Evolutionary conservation across 2,888 invertebrate species (phyloP), one percentile per base, ranked within the genome.

Genomic region (Cryptus armator): DNA sequence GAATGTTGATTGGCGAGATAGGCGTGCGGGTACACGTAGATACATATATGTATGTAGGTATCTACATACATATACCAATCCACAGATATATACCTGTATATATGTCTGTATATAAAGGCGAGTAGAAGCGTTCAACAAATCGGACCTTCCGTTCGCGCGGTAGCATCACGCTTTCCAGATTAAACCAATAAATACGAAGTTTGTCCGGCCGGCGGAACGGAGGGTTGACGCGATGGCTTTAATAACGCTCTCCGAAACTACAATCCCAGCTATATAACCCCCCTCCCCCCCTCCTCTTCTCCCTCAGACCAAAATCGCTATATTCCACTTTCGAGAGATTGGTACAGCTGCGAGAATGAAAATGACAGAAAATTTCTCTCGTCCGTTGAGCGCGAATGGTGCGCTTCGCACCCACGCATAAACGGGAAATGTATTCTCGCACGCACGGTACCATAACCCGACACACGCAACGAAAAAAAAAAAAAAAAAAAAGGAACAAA

Each of bases 1-100:
- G 91, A 92, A 92, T 91, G 91, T 91, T 91, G 92, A 92, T 92
- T 91, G 90, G 89, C 89, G 87, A 91, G 90, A 91, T 91, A 91
- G 79, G 86, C 85, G 83, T 82, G 82, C 71, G 68, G 76, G 68
- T 56, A 53, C 43, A 48, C 32, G 43, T 37, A 46, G 29, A 24
- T 43, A 59, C n/a, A n/a, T 43, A 14, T 62, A 46, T 66, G 53
- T 32, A 62, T 14, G 12, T 29, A 43, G 3, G 43, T 16, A 5
- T 10, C 16, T 37, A 37, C 12, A 10, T 56, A 56, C n/a, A 71
- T 10, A 24, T 43, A 19, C 7, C 56, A 32, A 37, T 5, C 19
- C 10, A 32, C 19, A 32, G 19, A 48, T 12, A 32, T 24, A 51
- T 5, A 19, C 5, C 19, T n/a, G 59, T 51, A 14, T 14, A 64